These are phyloP conservation scores for Hofmannophila pseudospretella DNA, from an alignment of 2,888 invertebrate genomes.

Conservation along the genomic window DNA sequence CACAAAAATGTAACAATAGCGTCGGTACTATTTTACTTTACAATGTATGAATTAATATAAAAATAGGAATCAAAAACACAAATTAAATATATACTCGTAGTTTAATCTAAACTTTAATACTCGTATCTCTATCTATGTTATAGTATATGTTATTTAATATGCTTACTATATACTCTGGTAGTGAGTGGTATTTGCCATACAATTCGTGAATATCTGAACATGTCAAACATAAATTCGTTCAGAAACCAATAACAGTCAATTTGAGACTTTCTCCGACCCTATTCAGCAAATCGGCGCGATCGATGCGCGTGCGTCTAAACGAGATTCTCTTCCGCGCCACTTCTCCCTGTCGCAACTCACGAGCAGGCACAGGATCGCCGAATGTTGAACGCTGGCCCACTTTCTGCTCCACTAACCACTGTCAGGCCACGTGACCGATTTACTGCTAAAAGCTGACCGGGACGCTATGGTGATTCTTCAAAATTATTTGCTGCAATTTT, in stretches of 20 bases:
- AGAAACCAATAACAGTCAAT: conserved; percentile 14
- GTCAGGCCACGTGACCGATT: conserved; percentile 20
- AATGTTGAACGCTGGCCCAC: conserved; percentile 1
- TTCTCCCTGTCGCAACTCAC: conserved; percentile 9
- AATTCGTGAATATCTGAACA: not conserved
- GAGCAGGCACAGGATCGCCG: conserved; percentile 3
- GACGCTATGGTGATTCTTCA: too few relatives aligned
- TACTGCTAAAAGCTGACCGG: too few relatives aligned
- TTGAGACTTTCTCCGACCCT: conserved; percentile 35
- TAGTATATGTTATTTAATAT: too few relatives aligned
- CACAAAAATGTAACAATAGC: too few relatives aligned
- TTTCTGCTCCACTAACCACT: conserved; percentile 31
- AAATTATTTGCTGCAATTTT: not conserved
- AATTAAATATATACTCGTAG: too few relatives aligned
- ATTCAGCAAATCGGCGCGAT: conserved; percentile 16
- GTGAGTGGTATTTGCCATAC: not conserved
- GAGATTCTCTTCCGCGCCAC: conserved; percentile 20
- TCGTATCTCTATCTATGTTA: too few relatives aligned
- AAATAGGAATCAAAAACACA: too few relatives aligned
- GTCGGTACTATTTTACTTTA: too few relatives aligned
- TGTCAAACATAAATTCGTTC: conserved; percentile 6
- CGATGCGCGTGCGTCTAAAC: conserved; percentile 16
- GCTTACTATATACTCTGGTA: too few relatives aligned
- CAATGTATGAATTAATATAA: too few relatives aligned
- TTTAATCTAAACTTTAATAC: too few relatives aligned